Percentiles rank a stretch among this genome's conserved stretches.
phyloP scores from a whole-genome alignment of 2,888 invertebrate species.

The Acleris emargana region DNA sequence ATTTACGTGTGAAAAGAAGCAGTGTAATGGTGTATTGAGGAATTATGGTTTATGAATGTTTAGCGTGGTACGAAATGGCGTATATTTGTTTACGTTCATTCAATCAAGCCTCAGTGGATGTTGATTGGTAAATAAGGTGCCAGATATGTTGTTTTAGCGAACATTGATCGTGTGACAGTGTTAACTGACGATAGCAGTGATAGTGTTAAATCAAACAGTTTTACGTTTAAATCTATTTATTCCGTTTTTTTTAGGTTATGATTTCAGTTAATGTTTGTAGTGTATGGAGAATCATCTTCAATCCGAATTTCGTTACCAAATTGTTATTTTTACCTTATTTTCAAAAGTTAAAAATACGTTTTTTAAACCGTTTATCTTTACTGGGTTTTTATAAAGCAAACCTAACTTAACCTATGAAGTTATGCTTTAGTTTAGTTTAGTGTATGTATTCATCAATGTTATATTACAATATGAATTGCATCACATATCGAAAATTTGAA shows the following conservation, averaged over 20 bases:
- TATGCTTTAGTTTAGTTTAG: too few relatives aligned
- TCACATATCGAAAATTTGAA: too few relatives aligned
- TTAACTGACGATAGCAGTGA: constrained; percentile 27
- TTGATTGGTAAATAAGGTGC: constrained; percentile 37
- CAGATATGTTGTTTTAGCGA: constrained; percentile 36
- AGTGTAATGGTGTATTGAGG: background rate
- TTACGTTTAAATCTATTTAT: background rate
- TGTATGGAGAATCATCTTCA: too few relatives aligned
- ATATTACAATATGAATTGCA: too few relatives aligned
- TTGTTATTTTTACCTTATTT: too few relatives aligned
- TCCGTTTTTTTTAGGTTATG: background rate
- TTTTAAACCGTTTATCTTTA: too few relatives aligned
- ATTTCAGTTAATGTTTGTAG: too few relatives aligned
- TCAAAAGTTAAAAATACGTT: too few relatives aligned
- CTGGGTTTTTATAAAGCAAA: too few relatives aligned
- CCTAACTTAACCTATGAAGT: too few relatives aligned
- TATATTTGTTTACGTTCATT: constrained; percentile 36
- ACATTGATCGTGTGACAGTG: constrained; percentile 28
- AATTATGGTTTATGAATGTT: background rate
- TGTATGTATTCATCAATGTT: too few relatives aligned
- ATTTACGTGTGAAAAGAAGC: background rate
- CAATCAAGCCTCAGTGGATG: constrained; percentile 37
- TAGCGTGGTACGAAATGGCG: constrained; percentile 2
- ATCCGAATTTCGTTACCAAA: too few relatives aligned
- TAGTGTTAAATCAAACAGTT: constrained; percentile 9